Conservation (phyloP, 2,888 invertebrate genomes). For the Caenorhabditis panamensis region DNA sequence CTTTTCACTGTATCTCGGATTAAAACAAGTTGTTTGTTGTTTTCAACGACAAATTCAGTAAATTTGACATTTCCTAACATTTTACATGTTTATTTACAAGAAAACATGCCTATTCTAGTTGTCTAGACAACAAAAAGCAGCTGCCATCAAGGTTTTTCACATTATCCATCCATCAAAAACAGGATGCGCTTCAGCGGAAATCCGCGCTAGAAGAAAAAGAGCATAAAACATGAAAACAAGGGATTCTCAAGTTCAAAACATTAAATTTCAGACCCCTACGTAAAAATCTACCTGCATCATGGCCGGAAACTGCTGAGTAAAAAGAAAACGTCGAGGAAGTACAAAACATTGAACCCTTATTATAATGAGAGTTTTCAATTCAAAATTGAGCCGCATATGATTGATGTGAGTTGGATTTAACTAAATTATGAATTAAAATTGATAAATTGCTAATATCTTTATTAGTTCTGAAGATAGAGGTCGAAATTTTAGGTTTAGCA, state of each 20-base stretch:
- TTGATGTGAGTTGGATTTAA: slow-evolving; percentile 62
- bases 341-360: slow-evolving; percentile 78
- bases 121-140: background rate
- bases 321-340: slow-evolving; percentile 81
- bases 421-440: no score
- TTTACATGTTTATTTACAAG: no score
- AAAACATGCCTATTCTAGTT: no score
- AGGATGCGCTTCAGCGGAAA: no score
- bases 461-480: no score
- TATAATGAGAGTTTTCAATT: slow-evolving; percentile 81
- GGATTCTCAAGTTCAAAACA: background rate
- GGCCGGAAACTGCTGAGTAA: slow-evolving; percentile 79
- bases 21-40: no score
- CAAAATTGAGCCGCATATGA: slow-evolving; percentile 78
- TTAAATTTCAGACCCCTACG: slow-evolving; percentile 81
- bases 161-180: background rate
- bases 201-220: background rate
- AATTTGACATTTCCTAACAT: no score
- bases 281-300: slow-evolving; percentile 80
- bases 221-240: background rate
- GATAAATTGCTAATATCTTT: no score
- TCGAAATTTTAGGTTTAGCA: no score
- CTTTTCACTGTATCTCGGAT: no score
- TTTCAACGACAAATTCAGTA: no score
- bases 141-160: background rate